Evolutionary conservation across 2,797 vertebrate genomes (phyloP).

Genomic region (Rhynchonycteris naso): DNA sequence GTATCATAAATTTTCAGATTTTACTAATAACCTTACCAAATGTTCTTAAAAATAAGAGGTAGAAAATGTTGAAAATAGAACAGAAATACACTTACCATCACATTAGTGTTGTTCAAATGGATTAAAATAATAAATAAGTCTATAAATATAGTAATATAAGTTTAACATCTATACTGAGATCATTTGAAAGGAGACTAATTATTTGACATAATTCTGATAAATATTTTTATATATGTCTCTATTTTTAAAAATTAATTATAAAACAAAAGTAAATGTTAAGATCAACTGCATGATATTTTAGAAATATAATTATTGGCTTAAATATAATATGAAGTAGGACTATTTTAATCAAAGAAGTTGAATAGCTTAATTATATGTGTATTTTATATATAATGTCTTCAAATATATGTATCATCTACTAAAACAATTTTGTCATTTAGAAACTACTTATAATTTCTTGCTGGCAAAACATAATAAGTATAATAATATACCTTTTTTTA

Average conservation of each 20-base stretch:
- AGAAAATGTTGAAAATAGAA: constrained; percentile 19
- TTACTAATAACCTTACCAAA: neutral
- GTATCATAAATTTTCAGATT: neutral
- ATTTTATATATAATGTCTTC: neutral
- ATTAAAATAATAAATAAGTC: neutral
- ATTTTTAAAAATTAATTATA: neutral
- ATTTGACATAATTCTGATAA: neutral
- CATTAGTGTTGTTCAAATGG: neutral
- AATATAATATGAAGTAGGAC: neutral
- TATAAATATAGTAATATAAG: neutral
- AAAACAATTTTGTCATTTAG: neutral
- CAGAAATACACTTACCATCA: neutral
- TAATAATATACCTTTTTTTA: neutral
- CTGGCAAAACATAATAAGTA: neutral
- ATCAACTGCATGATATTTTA: neutral
- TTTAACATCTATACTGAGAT: neutral
- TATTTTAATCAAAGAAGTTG: neutral
- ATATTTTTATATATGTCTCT: neutral
- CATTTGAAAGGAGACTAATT: neutral
- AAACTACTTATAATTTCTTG: neutral
- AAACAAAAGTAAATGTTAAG: neutral
- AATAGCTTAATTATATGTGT: neutral
- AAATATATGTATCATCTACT: neutral
- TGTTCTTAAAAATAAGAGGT: neutral
- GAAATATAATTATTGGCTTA: neutral